Evolutionary conservation across 2,888 invertebrate genomes (phyloP).

Genomic region (Eristalinus aeneus): DNA sequence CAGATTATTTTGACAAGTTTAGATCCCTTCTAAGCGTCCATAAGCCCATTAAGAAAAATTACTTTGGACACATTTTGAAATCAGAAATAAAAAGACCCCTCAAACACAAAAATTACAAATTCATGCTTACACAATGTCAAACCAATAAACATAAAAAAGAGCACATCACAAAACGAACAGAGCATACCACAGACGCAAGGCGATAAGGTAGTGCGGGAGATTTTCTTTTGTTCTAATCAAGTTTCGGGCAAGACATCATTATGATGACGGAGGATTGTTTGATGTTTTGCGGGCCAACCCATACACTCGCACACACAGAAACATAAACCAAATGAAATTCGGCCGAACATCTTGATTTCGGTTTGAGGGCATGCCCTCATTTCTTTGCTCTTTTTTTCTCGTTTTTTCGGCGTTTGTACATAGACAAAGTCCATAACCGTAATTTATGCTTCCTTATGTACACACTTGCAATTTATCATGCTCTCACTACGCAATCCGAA

Average conservation of each 20-base stretch:
- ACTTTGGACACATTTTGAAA: conserved; percentile 7
- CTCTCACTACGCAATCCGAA: background rate
- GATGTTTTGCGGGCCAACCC: background rate
- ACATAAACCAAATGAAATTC: background rate
- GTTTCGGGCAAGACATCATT: conserved; percentile 10
- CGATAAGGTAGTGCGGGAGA: background rate
- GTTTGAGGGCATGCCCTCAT: conserved; percentile 42
- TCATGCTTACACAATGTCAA: conserved; percentile 51
- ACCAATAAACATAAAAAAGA: conserved; percentile 14
- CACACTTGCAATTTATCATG: background rate
- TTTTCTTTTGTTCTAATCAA: conserved; percentile 44
- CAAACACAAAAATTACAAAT: conserved; percentile 44
- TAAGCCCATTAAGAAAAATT: conserved; percentile 1
- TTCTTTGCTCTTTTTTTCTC: conserved; percentile 9
- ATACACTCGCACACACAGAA: background rate
- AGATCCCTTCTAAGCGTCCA: background rate
- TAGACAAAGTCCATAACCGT: conserved; percentile 7
- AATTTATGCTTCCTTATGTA: conserved; percentile 44
- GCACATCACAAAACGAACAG: conserved; percentile 1
- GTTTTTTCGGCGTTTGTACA: background rate
- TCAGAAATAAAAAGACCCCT: background rate
- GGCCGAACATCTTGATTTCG: background rate
- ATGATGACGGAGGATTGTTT: conserved; percentile 18
- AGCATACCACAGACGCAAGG: background rate
- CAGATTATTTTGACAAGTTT: background rate